These are phyloP conservation scores for Bombus superbus DNA, from an alignment of 1,140 invertebrate genomes.

Conservation along the genomic window DNA sequence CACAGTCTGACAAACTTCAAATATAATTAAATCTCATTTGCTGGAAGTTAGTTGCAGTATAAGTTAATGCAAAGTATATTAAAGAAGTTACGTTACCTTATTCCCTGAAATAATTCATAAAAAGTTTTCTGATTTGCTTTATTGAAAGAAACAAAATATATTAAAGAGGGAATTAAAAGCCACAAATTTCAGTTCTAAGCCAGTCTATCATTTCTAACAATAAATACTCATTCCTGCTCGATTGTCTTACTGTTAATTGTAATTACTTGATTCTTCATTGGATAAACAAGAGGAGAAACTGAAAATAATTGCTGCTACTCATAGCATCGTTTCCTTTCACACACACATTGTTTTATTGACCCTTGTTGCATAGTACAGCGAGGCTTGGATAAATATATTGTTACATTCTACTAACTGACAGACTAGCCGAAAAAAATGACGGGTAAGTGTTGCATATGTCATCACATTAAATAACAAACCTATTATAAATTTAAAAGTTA, in stretches of 20 bases:
- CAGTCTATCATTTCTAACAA: not conserved
- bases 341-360: conserved; percentile 21
- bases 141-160: not conserved
- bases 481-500: not conserved
- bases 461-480: not conserved
- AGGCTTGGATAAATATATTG: not conserved
- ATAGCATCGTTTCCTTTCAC: not conserved
- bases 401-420: not conserved
- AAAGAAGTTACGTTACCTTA: not conserved
- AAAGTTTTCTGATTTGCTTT: not conserved
- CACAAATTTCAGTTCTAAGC: not conserved
- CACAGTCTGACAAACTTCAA: not conserved
- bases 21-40: not conserved
- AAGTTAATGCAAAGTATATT: not conserved
- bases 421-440: not conserved
- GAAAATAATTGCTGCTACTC: conserved; percentile 4
- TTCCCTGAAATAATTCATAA: not conserved
- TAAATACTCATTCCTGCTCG: not conserved
- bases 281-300: not conserved
- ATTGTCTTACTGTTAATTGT: conserved; percentile 23
- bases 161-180: not conserved
- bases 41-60: not conserved
- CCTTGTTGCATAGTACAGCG: not conserved
- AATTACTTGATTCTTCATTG: conserved; percentile 29
- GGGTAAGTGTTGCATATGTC: not conserved